These are phyloP conservation scores for Danio albolineatus DNA, from an alignment of 2,797 vertebrate species.

Conservation along the genomic window DNA sequence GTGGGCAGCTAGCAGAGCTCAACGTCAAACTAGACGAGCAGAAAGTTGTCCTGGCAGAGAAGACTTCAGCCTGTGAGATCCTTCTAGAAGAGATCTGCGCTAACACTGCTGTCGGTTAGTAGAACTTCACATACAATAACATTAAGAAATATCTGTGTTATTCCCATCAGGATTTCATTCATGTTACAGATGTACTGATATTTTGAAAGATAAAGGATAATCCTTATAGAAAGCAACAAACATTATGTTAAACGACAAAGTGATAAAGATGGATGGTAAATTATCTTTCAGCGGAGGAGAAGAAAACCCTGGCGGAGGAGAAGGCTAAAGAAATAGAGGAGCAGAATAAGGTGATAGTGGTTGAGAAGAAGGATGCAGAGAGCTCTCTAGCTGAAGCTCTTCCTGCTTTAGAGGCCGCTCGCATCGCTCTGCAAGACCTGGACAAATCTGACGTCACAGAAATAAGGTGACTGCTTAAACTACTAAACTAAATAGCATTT, in stretches of 20 bases:
- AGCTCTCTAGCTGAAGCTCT: constrained; percentile 88
- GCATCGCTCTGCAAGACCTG: constrained; percentile 90
- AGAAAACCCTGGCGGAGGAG: constrained; percentile 89
- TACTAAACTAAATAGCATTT: not conserved
- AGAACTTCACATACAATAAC: not conserved
- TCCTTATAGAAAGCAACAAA: not conserved
- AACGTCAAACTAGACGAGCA: constrained; percentile 93
- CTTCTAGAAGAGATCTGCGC: constrained; percentile 86
- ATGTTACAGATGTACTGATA: not conserved
- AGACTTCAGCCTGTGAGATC: constrained; percentile 87
- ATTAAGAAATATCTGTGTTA: not conserved
- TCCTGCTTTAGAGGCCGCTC: constrained; percentile 90
- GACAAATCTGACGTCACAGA: constrained; percentile 97
- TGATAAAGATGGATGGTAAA: constrained; percentile 2
- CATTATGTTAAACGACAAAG: not conserved
- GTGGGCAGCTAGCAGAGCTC: constrained; percentile 87
- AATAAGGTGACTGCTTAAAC: constrained; percentile 82
- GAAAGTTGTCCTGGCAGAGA: constrained; percentile 90
- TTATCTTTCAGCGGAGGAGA: constrained; percentile 86
- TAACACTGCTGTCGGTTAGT: constrained; percentile 87
- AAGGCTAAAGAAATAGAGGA: constrained; percentile 94
- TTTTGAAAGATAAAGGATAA: not conserved
- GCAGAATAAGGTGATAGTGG: constrained; percentile 90
- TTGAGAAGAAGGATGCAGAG: constrained; percentile 92
- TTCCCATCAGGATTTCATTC: not conserved